Conservation (phyloP, 2,888 invertebrate species). For the Adelognathus sp. region DNA sequence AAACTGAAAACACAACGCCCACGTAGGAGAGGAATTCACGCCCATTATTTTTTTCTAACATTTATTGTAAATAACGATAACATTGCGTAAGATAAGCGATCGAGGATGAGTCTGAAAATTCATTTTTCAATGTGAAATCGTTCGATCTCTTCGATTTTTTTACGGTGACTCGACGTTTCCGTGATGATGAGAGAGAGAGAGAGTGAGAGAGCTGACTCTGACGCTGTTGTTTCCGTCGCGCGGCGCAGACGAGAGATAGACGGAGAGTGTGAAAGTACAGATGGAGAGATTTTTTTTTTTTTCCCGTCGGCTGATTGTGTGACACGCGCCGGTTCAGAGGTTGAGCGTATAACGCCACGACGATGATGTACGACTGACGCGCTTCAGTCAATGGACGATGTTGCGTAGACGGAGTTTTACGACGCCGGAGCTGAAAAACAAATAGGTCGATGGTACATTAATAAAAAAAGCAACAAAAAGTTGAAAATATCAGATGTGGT, state of each 20-base stretch:
- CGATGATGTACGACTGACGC: constrained; percentile 22
- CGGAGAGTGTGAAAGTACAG: constrained; percentile 18
- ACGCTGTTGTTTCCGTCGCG: not conserved
- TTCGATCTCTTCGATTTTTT: constrained; percentile 20
- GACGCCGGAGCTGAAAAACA: constrained; percentile 73
- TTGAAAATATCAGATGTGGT: not conserved
- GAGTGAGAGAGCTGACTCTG: constrained; percentile 15
- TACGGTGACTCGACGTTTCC: not conserved
- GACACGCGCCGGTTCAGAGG: constrained; percentile 13
- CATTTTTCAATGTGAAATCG: constrained; percentile 1
- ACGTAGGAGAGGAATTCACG: not conserved
- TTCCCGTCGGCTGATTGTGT: not conserved
- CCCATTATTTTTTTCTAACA: constrained; percentile 39
- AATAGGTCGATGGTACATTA: constrained; percentile 16
- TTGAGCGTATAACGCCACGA: constrained; percentile 33
- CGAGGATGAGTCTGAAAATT: constrained; percentile 25
- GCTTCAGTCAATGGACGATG: constrained; percentile 11
- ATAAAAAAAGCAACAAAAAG: constrained; percentile 16
- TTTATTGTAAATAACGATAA: constrained; percentile 64
- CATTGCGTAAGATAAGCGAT: constrained; percentile 48
- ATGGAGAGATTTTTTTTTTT: not conserved
- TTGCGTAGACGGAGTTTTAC: constrained; percentile 68
- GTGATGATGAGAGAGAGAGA: constrained; percentile 4
- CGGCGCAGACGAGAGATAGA: not conserved
- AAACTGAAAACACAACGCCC: not conserved